Evolutionary conservation across 2,113 vertebrate species (phyloP), one percentile per base, ranked within the genome.

Genomic region (Perca schrenkii): DNA sequence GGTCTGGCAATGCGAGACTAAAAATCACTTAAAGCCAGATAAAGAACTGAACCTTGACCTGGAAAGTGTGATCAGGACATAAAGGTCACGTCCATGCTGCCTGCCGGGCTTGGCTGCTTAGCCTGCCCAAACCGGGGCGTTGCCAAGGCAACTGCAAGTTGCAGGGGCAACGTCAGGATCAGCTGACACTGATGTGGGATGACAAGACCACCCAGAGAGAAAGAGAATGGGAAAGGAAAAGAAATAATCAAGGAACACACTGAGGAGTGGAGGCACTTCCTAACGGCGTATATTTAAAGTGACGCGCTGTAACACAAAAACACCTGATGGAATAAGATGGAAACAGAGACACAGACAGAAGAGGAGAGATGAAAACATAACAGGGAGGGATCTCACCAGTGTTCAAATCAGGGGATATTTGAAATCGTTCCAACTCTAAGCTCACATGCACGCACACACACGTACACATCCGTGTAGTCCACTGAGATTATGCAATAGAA

Each of bases 111-210:
- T 31, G 57, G 61, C 73, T 61, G 54, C 40, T 47, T 58, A 80
- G 54, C 83, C 7, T 3, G 3, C n/a, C 64, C 60, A 58, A 75
- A 76, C 79, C 43, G 0, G 46, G 50, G 6, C n/a, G 80, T 90
- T 78, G 21, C 86, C 86, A 88, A 22, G 81, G 88, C 83, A 89
- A 91, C 90, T 53, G 83, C 54, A 28, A 52, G 71, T 75, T 28
- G 77, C 52, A 58, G 58, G 31, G 56, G 62, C 36, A 34, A 69
- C 47, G 65, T 91, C 82, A 56, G 53, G 13, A 86, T 79, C 83
- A 79, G 86, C 82, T 88, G 86, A 90, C 82, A 57, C 49, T 81
- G 74, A 93, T 79, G 61, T 56, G 79, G 73, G 79, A 87, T 79
- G 88, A 92, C 83, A 90, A 70, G 73, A 76, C 63, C 80, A 76